Evolutionary conservation across 2,113 vertebrate species (phyloP).

Genomic region (Gadus macrocephalus): DNA sequence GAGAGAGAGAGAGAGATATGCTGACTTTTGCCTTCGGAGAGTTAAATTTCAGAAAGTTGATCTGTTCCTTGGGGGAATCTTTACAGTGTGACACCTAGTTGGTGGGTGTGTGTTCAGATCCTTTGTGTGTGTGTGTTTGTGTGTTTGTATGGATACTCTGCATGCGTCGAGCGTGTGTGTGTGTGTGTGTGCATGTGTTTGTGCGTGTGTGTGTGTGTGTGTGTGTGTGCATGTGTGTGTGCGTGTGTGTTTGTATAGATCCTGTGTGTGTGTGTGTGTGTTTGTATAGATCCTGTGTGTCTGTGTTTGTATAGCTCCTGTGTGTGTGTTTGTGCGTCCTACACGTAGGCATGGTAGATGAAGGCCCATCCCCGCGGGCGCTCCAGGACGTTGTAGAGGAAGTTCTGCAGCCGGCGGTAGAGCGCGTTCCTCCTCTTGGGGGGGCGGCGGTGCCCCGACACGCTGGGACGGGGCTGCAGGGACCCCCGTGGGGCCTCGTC

Average conservation of each 20-base stretch:
- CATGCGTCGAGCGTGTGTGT: too few species aligned
- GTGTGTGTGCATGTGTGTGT: too few species aligned
- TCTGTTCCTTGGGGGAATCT: neutral
- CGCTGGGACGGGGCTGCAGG: slow-evolving; percentile 49
- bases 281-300: too few species aligned
- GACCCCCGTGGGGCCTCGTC: neutral
- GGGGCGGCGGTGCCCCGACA: slow-evolving; percentile 53
- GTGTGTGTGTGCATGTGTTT: too few species aligned
- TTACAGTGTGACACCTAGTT: neutral
- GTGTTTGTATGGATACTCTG: too few species aligned
- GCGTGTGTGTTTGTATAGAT: too few species aligned
- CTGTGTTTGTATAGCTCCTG: neutral
- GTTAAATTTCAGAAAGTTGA: neutral
- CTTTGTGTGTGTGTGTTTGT: too few species aligned
- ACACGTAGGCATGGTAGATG: slow-evolving; percentile 66
- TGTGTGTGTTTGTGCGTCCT: slow-evolving; percentile 1
- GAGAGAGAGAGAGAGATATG: neutral
- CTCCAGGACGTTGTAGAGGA: slow-evolving; percentile 65
- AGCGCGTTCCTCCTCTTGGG: slow-evolving; percentile 58
- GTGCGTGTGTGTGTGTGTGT: too few species aligned
- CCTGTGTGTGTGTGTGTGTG: too few species aligned
- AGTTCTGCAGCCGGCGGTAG: slow-evolving; percentile 65
- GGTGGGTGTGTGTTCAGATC: neutral
- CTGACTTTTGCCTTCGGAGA: too few species aligned
- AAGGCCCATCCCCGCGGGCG: slow-evolving; percentile 64